Evolutionary conservation across 2,888 invertebrate genomes (phyloP).

Genomic region (Amphipyra tragopoginis): DNA sequence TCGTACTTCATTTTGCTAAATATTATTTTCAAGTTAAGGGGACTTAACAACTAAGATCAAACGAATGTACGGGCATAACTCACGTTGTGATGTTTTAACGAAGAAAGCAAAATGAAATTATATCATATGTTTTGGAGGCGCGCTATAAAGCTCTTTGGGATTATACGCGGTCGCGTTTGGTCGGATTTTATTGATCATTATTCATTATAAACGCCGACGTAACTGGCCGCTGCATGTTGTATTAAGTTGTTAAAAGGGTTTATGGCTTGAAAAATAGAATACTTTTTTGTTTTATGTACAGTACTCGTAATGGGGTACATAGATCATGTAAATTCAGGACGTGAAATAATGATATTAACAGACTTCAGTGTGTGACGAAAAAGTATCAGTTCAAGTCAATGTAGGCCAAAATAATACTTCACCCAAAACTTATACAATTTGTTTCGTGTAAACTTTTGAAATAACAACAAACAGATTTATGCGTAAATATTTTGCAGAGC

Average conservation of each 20-base stretch:
- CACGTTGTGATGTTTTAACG: slow-evolving; percentile 69
- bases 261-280: slow-evolving; percentile 69
- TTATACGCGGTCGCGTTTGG: slow-evolving; percentile 73
- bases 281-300: slow-evolving; percentile 36
- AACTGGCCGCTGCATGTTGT: slow-evolving; percentile 74
- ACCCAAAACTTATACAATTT: no score
- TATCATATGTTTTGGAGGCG: slow-evolving; percentile 62
- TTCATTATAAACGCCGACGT: slow-evolving; percentile 80
- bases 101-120: slow-evolving; percentile 71
- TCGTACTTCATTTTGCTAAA: slow-evolving; percentile 83
- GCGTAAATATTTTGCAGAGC: slow-evolving; percentile 7
- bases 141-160: slow-evolving; percentile 65
- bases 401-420: background rate
- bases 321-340: slow-evolving; percentile 15
- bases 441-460: background rate
- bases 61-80: slow-evolving; percentile 68
- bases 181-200: slow-evolving; percentile 84
- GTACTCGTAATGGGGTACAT: slow-evolving; percentile 26
- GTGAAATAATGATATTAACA: slow-evolving; percentile 11
- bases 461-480: slow-evolving; percentile 2
- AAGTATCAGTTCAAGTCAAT: background rate
- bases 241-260: slow-evolving; percentile 81
- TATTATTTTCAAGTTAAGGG: slow-evolving; percentile 80
- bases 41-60: slow-evolving; percentile 80
- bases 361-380: background rate